A percentile compares a stretch with the other conserved stretches of the same genome.
Evolutionary conservation across 2,888 invertebrate species (phyloP).

Genomic region (Limnephilus rhombicus): DNA sequence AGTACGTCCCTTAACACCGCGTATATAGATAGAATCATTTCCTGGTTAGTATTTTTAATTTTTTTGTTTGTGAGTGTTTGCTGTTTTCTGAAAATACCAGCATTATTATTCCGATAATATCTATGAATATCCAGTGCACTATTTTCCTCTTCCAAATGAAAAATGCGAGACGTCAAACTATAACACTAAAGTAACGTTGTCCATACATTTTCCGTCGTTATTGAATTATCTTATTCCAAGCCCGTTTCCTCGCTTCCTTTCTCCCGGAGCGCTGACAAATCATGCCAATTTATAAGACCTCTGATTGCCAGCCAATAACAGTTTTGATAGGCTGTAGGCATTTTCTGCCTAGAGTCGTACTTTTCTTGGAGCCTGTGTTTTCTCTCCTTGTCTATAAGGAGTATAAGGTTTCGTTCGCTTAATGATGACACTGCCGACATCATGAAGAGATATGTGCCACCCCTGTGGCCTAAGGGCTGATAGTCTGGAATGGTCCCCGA

Average conservation of each 20-base stretch:
- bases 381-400: neutral
- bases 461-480: conserved; percentile 20
- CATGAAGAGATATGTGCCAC: conserved; percentile 30
- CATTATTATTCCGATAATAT: neutral
- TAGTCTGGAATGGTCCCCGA: neutral
- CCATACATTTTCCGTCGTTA: neutral
- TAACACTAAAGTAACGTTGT: neutral
- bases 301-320: conserved; percentile 12
- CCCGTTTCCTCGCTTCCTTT: neutral
- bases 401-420: conserved; percentile 54
- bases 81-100: neutral
- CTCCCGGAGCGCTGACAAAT: neutral
- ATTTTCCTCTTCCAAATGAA: neutral
- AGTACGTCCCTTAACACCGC: no score
- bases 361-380: neutral
- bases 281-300: conserved; percentile 27
- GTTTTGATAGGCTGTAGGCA: neutral
- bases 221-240: neutral
- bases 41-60: no score
- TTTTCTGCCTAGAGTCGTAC: neutral
- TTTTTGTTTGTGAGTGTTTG: neutral
- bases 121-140: neutral
- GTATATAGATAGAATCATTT: no score
- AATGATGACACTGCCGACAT: conserved; percentile 57
- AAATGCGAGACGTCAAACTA: neutral